Conservation (phyloP, 2,888 invertebrate species). For the Agriopis aurantiaria region DNA sequence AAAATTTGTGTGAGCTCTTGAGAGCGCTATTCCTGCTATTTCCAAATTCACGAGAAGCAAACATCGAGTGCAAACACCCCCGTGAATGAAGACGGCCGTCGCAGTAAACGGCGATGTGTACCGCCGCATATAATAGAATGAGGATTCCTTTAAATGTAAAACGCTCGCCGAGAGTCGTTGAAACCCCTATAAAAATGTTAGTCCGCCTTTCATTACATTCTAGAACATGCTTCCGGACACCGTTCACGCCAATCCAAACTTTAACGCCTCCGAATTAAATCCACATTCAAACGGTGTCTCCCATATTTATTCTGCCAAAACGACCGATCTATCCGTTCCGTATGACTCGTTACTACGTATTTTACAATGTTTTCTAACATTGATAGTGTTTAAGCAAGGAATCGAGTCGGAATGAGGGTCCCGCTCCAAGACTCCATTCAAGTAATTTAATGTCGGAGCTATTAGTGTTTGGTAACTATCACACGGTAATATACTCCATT, state of each 20-base stretch:
- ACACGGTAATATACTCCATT: slow-evolving; percentile 64
- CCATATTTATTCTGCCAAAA: slow-evolving; percentile 65
- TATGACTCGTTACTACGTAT: slow-evolving; percentile 60
- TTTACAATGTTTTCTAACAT: slow-evolving; percentile 66
- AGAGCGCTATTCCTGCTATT: slow-evolving; percentile 20
- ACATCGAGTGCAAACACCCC: slow-evolving; percentile 39
- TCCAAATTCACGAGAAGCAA: slow-evolving; percentile 38
- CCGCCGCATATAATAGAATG: slow-evolving; percentile 79
- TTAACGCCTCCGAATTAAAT: slow-evolving; percentile 47
- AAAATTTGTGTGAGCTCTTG: slow-evolving; percentile 23
- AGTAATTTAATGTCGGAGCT: slow-evolving; percentile 54
- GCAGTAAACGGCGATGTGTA: slow-evolving; percentile 75
- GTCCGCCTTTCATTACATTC: slow-evolving; percentile 83
- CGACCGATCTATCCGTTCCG: slow-evolving; percentile 69
- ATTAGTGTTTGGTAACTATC: slow-evolving; percentile 58
- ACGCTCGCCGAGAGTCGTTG: slow-evolving; percentile 80
- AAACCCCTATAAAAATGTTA: slow-evolving; percentile 85
- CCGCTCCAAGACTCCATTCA: slow-evolving; percentile 24
- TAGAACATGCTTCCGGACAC: slow-evolving; percentile 60
- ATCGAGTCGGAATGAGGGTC: slow-evolving; percentile 28
- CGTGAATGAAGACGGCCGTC: slow-evolving; percentile 70
- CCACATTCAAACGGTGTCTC: slow-evolving; percentile 47
- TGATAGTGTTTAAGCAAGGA: slow-evolving; percentile 46
- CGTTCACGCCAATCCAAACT: slow-evolving; percentile 54
- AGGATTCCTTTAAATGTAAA: slow-evolving; percentile 83